phyloP scores from a whole-genome alignment of 2,888 invertebrate species.

The Augiades crinisus region DNA sequence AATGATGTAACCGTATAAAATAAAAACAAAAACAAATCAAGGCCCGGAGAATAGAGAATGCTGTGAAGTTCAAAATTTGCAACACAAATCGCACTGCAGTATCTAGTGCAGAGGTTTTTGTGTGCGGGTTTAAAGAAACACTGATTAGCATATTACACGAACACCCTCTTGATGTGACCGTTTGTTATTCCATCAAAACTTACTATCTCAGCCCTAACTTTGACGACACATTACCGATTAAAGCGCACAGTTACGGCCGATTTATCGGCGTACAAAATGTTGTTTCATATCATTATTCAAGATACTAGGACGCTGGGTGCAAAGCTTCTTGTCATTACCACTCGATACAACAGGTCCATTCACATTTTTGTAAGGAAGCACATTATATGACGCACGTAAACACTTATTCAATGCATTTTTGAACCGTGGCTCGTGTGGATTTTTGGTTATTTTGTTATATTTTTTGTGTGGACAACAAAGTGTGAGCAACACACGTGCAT shows the following conservation, averaged over 20 bases:
- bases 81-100: constrained; percentile 81
- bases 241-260: constrained; percentile 62
- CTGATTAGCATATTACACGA: constrained; percentile 75
- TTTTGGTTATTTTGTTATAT: constrained; percentile 60
- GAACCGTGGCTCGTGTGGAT: constrained; percentile 45
- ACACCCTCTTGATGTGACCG: constrained; percentile 52
- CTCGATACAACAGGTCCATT: constrained; percentile 37
- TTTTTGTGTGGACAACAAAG: constrained; percentile 44
- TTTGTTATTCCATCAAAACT: constrained; percentile 39
- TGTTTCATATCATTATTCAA: constrained; percentile 71
- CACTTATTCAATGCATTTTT: constrained; percentile 38
- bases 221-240: constrained; percentile 68
- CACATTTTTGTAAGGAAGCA: constrained; percentile 35
- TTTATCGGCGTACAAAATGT: constrained; percentile 70
- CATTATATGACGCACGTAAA: constrained; percentile 35
- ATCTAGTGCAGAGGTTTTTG: constrained; percentile 79
- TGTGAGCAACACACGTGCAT: constrained; percentile 39
- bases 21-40: constrained; percentile 11
- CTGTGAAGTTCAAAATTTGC: constrained; percentile 57
- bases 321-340: constrained; percentile 45
- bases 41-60: constrained; percentile 7
- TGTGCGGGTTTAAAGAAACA: constrained; percentile 72
- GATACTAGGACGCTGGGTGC: constrained; percentile 50
- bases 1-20: constrained; percentile 19
- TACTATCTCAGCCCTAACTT: constrained; percentile 46